Evolutionary conservation across 2,888 invertebrate species (phyloP).

Genomic region (Sarcophaga rosellei): DNA sequence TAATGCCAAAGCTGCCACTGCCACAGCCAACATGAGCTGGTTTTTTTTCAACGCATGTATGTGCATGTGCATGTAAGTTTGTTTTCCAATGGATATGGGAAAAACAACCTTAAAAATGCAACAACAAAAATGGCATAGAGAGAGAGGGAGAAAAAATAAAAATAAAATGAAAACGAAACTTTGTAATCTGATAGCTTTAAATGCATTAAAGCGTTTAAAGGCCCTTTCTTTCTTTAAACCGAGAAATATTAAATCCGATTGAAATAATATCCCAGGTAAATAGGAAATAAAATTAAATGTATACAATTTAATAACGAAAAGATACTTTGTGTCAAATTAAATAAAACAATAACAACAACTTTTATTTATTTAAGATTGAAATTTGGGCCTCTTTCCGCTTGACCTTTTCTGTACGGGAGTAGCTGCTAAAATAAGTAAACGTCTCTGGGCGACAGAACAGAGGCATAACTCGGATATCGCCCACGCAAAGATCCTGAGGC

Average conservation of each 20-base stretch:
- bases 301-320: no score
- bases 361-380: no score
- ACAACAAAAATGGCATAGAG: background rate
- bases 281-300: background rate
- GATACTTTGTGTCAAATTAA: no score
- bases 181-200: slow-evolving; percentile 21
- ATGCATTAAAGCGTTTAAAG: background rate
- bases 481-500: no score
- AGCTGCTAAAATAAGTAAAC: no score
- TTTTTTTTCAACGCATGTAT: background rate
- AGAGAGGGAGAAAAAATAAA: background rate
- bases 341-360: no score
- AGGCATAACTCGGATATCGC: no score
- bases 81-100: background rate
- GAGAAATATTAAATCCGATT: background rate
- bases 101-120: slow-evolving; percentile 2
- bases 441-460: no score
- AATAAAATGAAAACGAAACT: slow-evolving; percentile 25
- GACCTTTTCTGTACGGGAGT: no score
- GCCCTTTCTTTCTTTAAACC: background rate
- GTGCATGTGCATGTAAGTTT: background rate
- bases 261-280: background rate
- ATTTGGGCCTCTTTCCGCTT: no score
- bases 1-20: background rate
- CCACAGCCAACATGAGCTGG: background rate